Evolutionary conservation across 2,797 vertebrate genomes (phyloP), one percentile per base, ranked within the genome.

Genomic region (Peromyscus melanophrys): DNA sequence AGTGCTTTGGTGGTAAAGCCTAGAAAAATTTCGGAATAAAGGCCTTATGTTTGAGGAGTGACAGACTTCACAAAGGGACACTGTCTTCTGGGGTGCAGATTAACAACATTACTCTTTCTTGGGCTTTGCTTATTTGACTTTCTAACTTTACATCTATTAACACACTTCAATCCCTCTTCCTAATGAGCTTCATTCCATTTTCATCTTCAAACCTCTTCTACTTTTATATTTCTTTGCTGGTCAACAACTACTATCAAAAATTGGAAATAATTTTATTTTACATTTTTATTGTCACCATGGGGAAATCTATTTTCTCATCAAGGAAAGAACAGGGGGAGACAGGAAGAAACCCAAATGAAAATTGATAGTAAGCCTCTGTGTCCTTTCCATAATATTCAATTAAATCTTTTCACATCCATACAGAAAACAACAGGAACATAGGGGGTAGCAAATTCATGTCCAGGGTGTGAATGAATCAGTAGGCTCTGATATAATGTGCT

Each of bases 1-100:
- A 97, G 93, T 90, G 97, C 94, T 98, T 98, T 83, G 96, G 96
- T 75, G 98, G 86, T 95, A 89, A 97, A 97, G 96, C 71, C 94
- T 97, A 96, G 97, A 98, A 98, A 96, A 80, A 71, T 94, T 98
- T 97, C 97, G 98, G 87, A 95, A 71, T 89, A 92, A 98, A 97
- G 95, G 59, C 95, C 91, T 77, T 46, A 61, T 46, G 10, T 77
- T 61, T 73, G n/a, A 75, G 4, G 96, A 97, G 95, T 73, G 90
- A 40, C 71, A 96, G n/a, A 40, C 86, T 96, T 55, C 25, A 96
- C 59, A 94, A 96, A 96, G 90, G 49, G 77, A 78, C 78, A 95
- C 78, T 82, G 88, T 34, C 43, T 97, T 88, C 52, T 88, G 52
- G 89, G 61, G 57, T 81, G 21, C 34, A 92, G 92, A 96, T 93